phyloP scores from a whole-genome alignment of 2,797 vertebrate genomes.

The Alfaro cultratus region DNA sequence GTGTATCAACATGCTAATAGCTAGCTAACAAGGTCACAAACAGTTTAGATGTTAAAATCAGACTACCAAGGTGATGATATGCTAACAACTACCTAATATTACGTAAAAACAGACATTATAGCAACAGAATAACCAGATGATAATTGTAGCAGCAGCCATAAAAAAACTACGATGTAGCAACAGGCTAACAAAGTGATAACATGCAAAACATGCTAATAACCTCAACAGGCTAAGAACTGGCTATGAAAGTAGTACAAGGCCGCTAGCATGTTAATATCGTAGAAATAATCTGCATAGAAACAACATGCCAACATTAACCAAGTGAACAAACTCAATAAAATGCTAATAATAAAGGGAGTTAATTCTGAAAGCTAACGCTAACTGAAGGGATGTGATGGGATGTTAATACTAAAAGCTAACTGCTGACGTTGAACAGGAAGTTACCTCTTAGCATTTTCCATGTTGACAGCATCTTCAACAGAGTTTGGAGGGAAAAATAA shows the following conservation, averaged over 20 bases:
- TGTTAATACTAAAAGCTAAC: constrained; percentile 50
- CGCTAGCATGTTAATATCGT: not conserved
- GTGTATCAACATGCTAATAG: not conserved
- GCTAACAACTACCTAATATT: not conserved
- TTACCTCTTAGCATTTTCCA: constrained; percentile 59
- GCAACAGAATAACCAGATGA: not conserved
- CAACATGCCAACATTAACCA: not conserved
- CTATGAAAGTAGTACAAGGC: not conserved
- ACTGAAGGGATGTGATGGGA: constrained; percentile 19
- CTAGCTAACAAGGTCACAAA: not conserved
- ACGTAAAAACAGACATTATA: not conserved
- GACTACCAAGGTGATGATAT: not conserved
- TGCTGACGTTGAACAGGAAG: constrained; percentile 6
- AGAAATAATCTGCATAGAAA: not conserved
- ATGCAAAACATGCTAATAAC: not conserved
- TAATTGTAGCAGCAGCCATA: not conserved
- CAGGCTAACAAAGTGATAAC: not conserved
- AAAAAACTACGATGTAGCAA: not conserved
- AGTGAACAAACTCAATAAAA: not conserved
- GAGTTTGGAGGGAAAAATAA: constrained; percentile 62
- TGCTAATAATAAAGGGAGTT: constrained; percentile 1
- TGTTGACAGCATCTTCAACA: constrained; percentile 47
- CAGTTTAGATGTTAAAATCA: not conserved
- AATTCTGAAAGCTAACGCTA: constrained; percentile 50
- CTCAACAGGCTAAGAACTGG: not conserved